These are phyloP conservation scores for Trachymyrmex septentrionalis DNA, from an alignment of 1,140 invertebrate genomes.

Conservation along the genomic window DNA sequence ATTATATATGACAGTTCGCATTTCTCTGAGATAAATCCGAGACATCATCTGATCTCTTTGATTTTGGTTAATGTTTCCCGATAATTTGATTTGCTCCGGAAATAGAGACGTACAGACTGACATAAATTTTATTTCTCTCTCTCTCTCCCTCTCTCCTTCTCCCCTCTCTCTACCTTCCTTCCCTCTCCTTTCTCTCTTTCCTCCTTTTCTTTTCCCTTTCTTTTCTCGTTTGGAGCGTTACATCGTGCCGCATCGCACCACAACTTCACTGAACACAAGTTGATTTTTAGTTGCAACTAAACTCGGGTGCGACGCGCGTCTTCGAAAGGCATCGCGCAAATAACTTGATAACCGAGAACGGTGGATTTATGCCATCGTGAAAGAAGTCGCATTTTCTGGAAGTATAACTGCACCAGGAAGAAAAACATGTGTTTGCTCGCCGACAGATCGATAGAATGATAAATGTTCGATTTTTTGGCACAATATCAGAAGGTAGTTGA, in stretches of 20 bases:
- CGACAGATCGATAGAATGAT: not conserved
- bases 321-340: not conserved
- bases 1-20: not conserved
- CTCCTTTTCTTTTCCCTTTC: constrained; percentile 3
- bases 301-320: constrained; percentile 70
- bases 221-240: constrained; percentile 45
- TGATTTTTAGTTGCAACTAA: constrained; percentile 79
- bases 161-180: constrained; percentile 53
- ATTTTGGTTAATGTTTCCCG: constrained; percentile 23
- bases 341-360: constrained; percentile 17
- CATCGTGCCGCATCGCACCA: constrained; percentile 15
- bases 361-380: not conserved
- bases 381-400: not conserved
- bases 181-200: constrained; percentile 41
- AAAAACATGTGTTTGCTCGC: not conserved
- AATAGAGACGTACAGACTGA: constrained; percentile 4
- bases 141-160: constrained; percentile 35
- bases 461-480: not conserved
- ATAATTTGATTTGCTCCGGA: constrained; percentile 36
- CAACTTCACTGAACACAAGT: constrained; percentile 60
- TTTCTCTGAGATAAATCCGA: not conserved
- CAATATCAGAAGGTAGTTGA: too few relatives aligned
- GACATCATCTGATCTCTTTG: not conserved
- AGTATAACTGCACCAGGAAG: not conserved
- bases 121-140: constrained; percentile 34